phyloP scores from a whole-genome alignment of 2,888 invertebrate genomes.

The Drosophila suboccidentalis region DNA sequence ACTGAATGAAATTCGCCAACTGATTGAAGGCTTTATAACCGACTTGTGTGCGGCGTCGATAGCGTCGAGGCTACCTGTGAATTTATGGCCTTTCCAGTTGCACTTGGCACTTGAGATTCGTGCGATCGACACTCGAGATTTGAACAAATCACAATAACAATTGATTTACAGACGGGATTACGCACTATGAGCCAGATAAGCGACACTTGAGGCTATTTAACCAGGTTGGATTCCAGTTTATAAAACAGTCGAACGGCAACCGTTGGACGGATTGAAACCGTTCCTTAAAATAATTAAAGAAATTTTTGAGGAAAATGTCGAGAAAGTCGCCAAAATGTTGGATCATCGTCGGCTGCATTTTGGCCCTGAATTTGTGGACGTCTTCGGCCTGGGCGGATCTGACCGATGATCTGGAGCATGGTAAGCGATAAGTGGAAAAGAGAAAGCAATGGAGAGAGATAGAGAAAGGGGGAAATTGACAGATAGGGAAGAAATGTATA shows the following conservation, averaged over 20 bases:
- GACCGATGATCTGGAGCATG: slow-evolving; percentile 56
- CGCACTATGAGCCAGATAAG: neutral
- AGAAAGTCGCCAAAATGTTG: slow-evolving; percentile 17
- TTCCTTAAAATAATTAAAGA: neutral
- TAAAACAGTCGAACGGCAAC: slow-evolving; percentile 47
- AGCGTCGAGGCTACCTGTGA: slow-evolving; percentile 4
- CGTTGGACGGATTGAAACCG: slow-evolving; percentile 21
- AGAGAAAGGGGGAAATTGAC: neutral
- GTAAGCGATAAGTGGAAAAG: slow-evolving; percentile 46
- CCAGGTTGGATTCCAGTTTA: slow-evolving; percentile 10
- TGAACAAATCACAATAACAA: slow-evolving; percentile 36
- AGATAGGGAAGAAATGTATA: neutral
- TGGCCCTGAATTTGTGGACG: slow-evolving; percentile 43
- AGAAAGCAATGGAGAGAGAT: neutral
- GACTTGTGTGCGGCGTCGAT: slow-evolving; percentile 32
- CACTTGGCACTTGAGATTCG: slow-evolving; percentile 57
- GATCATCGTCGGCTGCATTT: slow-evolving; percentile 23
- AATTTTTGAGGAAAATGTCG: slow-evolving; percentile 22
- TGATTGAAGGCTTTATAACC: slow-evolving; percentile 56
- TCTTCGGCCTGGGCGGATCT: slow-evolving; percentile 38
- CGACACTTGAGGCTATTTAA: slow-evolving; percentile 59
- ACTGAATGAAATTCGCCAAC: slow-evolving; percentile 48
- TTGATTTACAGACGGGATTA: slow-evolving; percentile 12
- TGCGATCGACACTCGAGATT: slow-evolving; percentile 65
- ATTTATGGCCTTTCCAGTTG: slow-evolving; percentile 53